Conservation (phyloP, 1,140 invertebrate genomes). For the Littorina saxatilis region DNA sequence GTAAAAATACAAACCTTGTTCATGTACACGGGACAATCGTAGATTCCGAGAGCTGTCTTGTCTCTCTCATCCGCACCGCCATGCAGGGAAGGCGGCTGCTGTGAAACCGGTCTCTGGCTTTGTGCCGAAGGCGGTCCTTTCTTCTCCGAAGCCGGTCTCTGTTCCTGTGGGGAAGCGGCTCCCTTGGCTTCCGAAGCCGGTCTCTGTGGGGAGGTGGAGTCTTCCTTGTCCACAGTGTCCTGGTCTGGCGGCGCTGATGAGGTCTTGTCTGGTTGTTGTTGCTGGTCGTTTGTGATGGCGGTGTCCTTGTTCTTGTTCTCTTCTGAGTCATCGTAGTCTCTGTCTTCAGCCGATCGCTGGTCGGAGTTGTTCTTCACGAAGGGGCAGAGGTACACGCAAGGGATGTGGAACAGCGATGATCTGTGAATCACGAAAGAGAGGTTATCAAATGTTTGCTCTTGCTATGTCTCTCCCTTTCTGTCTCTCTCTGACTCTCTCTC, state of each 20-base stretch:
- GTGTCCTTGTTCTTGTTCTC: slow-evolving; percentile 11
- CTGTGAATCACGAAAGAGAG: not conserved
- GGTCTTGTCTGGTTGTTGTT: not conserved
- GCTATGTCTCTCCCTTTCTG: not conserved
- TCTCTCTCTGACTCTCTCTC: not conserved
- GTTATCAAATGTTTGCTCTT: not conserved
- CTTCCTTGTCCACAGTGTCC: not conserved
- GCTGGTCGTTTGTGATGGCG: not conserved
- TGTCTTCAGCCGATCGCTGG: not conserved
- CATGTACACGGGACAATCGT: slow-evolving; percentile 69
- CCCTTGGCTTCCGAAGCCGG: not conserved
- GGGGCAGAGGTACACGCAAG: slow-evolving; percentile 43
- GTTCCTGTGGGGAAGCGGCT: not conserved
- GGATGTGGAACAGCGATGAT: slow-evolving; percentile 25
- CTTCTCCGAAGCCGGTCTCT: slow-evolving; percentile 1
- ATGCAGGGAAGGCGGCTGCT: not conserved
- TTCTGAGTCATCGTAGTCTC: not conserved
- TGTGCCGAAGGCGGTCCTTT: not conserved
- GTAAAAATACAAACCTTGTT: slow-evolving; percentile 60
- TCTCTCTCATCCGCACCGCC: slow-evolving; percentile 47
- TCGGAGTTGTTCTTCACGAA: slow-evolving; percentile 21
- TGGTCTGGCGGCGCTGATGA: no score
- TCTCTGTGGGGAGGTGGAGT: not conserved
- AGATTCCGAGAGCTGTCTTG: slow-evolving; percentile 45
- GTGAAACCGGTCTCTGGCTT: not conserved